Conservation (phyloP, 92 coral and sea anemone species). For the Zoanthus sansibaricus region DNA sequence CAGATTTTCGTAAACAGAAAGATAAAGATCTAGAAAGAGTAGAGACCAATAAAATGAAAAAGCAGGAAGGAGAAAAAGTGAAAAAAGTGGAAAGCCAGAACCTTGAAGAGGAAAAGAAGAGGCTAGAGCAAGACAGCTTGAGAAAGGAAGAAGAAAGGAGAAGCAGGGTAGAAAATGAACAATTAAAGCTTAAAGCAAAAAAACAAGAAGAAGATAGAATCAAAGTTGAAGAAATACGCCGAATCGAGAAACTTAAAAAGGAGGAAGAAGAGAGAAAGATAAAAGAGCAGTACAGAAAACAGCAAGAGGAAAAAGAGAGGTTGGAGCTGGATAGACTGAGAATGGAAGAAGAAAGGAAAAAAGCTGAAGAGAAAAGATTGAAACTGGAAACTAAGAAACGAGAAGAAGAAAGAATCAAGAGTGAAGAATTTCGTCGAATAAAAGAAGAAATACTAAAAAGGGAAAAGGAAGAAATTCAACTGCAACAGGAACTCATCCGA, state of each 20-base stretch:
- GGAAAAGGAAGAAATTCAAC: not conserved
- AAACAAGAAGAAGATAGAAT: not conserved
- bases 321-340: not conserved
- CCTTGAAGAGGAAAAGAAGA: not conserved
- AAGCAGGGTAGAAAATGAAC: not conserved
- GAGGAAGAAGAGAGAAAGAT: slow-evolving; percentile 8
- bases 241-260: not conserved
- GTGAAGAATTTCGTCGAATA: not conserved
- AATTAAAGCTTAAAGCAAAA: not conserved
- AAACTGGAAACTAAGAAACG: not conserved
- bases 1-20: not conserved
- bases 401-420: slow-evolving; percentile 14
- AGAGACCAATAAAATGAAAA: not conserved
- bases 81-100: not conserved
- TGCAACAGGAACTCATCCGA: too few species aligned
- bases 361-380: not conserved
- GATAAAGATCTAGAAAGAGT: not conserved
- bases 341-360: not conserved
- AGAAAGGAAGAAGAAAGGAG: not conserved
- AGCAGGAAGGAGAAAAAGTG: not conserved
- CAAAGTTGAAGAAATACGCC: not conserved
- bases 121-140: not conserved
- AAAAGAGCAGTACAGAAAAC: not conserved
- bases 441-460: not conserved
- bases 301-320: not conserved